Evolutionary conservation across 2,113 vertebrate species (phyloP), one percentile per base, ranked within the genome.

Genomic region (Rutilus rutilus): DNA sequence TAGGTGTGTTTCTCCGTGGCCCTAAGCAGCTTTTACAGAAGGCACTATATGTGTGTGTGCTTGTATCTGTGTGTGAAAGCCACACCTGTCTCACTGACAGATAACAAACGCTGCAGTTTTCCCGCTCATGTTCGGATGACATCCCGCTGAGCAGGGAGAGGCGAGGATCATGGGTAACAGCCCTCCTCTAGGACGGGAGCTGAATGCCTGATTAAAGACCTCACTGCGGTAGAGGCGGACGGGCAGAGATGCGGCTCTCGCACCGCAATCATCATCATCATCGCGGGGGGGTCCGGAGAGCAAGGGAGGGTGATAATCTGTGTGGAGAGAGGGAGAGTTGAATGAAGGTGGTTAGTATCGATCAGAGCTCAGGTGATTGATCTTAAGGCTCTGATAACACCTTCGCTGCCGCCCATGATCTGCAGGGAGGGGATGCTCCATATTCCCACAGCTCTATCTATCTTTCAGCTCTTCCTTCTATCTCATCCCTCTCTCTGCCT

Each of bases 91-190:
- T 93, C 88, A 62, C 84, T 94, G 94, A 95, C 93, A 92, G 92
- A 94, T 94, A 93, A 94, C 93, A 94, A 93, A 92, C 86, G 25
- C 90, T 92, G 92, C 92, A 87, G 93, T 94, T 94, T 92, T 90
- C 91, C 90, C 91, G 87, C 90, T 60, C 27, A 89, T 92, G 93
- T 93, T 92, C 89, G 89, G 90, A 90, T 91, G 88, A 90, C 86
- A 92, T 88, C 91, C 87, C 69, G 52, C 85, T 85, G 73, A 67
- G 82, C 78, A 42, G 86, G 64, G 69, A 74, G 79, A 85, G 81
- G 19, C 42, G 86, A 78, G 80, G 78, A 71, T 86, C 64, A 65
- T 83, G 64, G 77, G 87, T 86, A 78, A 83, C 67, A 81, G 85
- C 67, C 27, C 74, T 33, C 82, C 62, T 74, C 30, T 78, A 64